A percentile compares a stretch with the other conserved stretches of the same genome.
phyloP scores from a whole-genome alignment of 2,113 vertebrate genomes.

The Cercopithecus mona region DNA sequence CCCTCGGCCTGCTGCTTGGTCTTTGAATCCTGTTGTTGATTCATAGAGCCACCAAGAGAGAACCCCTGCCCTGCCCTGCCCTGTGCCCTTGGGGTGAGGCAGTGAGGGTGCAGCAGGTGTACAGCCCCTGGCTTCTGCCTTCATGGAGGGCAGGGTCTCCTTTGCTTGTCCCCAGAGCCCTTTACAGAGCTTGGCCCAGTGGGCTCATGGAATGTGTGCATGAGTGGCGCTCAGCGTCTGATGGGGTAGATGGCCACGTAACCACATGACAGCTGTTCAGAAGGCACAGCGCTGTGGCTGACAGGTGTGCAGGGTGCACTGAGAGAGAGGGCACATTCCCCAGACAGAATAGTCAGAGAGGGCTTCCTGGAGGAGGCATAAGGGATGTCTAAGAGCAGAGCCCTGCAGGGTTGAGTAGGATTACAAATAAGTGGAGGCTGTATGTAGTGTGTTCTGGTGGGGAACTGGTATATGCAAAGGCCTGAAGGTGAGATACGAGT shows the following conservation, averaged over 20 bases:
- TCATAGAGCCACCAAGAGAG: background rate
- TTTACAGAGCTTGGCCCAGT: too few relatives aligned
- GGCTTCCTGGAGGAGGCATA: background rate
- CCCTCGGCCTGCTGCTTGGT: background rate
- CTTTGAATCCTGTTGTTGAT: background rate
- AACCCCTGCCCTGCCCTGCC: background rate
- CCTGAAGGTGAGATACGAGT: background rate
- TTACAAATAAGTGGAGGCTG: background rate
- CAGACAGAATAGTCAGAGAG: background rate
- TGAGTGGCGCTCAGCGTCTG: too few relatives aligned
- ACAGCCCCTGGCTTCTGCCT: accelerated
- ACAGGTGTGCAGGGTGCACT: background rate
- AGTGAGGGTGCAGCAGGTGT: accelerated
- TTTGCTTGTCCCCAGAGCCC: background rate
- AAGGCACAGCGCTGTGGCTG: background rate
- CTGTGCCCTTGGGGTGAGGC: background rate
- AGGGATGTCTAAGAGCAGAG: background rate
- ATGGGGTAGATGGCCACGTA: background rate
- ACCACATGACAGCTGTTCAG: background rate
- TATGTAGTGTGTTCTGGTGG: background rate
- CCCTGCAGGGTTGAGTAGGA: background rate
- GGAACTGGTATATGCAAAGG: background rate
- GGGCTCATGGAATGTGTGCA: background rate
- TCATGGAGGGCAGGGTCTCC: background rate
- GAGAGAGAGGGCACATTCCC: background rate